These are phyloP conservation scores for Cactoblastis cactorum DNA, from an alignment of 2,888 invertebrate genomes.

Conservation along the genomic window DNA sequence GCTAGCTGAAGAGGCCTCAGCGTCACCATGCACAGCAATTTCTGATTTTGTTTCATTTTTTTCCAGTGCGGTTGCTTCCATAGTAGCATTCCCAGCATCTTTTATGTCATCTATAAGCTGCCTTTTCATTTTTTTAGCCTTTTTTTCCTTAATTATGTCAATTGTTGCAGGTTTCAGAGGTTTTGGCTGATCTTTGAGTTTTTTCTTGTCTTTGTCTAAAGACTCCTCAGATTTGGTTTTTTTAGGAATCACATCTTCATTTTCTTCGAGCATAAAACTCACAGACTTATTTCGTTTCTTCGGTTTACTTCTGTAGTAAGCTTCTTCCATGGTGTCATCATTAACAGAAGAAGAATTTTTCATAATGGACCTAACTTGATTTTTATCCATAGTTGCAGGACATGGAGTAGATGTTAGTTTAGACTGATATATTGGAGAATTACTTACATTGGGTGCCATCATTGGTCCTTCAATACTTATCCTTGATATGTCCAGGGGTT, in stretches of 20 bases:
- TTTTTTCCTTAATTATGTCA: slow-evolving; percentile 16
- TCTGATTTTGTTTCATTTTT: neutral
- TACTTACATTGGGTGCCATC: slow-evolving; percentile 23
- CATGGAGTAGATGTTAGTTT: slow-evolving; percentile 46
- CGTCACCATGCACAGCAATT: neutral
- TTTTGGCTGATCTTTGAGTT: slow-evolving; percentile 21
- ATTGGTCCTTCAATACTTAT: slow-evolving; percentile 40
- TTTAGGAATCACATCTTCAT: slow-evolving; percentile 48
- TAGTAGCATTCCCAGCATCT: neutral
- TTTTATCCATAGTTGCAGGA: slow-evolving; percentile 20
- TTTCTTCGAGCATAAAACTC: slow-evolving; percentile 62
- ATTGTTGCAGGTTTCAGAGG: slow-evolving; percentile 20
- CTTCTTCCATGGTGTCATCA: slow-evolving; percentile 31
- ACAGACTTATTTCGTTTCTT: slow-evolving; percentile 69
- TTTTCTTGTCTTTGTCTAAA: slow-evolving; percentile 21
- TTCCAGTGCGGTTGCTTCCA: neutral
- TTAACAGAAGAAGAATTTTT: slow-evolving; percentile 32
- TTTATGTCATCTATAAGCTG: neutral
- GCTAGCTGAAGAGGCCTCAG: neutral
- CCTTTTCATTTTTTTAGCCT: slow-evolving; percentile 24
- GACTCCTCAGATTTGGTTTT: slow-evolving; percentile 53
- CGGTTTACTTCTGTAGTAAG: slow-evolving; percentile 31
- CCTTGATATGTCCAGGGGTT: slow-evolving; percentile 32
- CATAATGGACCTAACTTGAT: slow-evolving; percentile 51
- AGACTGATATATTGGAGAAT: slow-evolving; percentile 25